Conservation (phyloP, 2,888 invertebrate genomes). For the Smittia aterrima region DNA sequence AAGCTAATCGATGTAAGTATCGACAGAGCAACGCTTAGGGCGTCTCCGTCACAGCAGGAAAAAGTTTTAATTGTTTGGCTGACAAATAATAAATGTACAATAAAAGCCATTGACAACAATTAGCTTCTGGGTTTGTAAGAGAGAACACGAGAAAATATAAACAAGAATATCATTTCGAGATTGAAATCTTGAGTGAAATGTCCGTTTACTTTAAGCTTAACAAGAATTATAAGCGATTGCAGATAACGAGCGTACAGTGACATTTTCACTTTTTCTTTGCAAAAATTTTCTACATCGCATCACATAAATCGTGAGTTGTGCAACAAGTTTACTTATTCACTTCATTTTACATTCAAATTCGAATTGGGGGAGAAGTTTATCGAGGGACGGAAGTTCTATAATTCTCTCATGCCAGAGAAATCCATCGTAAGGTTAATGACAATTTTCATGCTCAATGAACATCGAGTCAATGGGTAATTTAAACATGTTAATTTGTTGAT, state of each 20-base stretch:
- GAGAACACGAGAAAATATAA: not conserved
- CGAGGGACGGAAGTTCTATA: not conserved
- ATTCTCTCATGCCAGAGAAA: not conserved
- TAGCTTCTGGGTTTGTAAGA: slow-evolving; percentile 1
- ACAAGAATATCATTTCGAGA: slow-evolving; percentile 12
- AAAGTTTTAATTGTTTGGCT: no score
- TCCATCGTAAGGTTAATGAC: slow-evolving; percentile 12
- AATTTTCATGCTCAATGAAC: slow-evolving; percentile 41
- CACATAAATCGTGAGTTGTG: not conserved
- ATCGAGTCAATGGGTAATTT: not conserved
- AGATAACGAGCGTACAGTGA: not conserved
- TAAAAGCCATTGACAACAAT: slow-evolving; percentile 36
- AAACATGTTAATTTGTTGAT: slow-evolving; percentile 20
- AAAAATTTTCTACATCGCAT: no score
- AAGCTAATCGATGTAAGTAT: not conserved
- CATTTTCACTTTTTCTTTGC: not conserved
- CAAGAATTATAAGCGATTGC: not conserved
- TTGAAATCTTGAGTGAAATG: slow-evolving; percentile 35
- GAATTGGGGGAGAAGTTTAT: not conserved
- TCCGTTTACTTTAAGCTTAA: slow-evolving; percentile 14
- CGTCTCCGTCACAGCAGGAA: not conserved
- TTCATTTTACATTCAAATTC: no score
- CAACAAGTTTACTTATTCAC: not conserved
- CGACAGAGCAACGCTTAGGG: not conserved
- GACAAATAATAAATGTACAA: not conserved